Evolutionary conservation across 2,113 vertebrate species (phyloP), one percentile per base, ranked within the genome.

Genomic region (Sylvietta virens): DNA sequence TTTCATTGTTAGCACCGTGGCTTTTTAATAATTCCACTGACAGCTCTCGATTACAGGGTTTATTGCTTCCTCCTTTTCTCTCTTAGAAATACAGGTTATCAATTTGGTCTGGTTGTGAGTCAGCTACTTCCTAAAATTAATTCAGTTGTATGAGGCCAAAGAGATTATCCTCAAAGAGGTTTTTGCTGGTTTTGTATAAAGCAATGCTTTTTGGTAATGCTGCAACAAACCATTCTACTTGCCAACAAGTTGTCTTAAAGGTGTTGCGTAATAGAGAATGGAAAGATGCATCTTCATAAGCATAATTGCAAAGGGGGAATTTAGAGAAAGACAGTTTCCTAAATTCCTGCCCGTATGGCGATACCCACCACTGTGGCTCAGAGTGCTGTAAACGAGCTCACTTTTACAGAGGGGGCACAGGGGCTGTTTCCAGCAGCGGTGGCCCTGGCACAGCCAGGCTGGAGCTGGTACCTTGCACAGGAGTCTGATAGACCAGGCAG

Each of bases 401-500:
- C 51, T 33, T 56, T 2, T 10, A 8, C 56, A 22, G 54, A 6
- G 39, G 31, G 65, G 40, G 30, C 5, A 0, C 22, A 1, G 44
- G 51, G 77, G 35, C 48, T 28, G 1, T 15, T 15, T 11, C 7
- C 44, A 42, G 70, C 80, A 22, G 42, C 1, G 3, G 27, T 9
- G 62, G 53, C 17, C 30, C 51, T 27, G 48, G 84, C 15, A 0
- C 10, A 3, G 19, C 0, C 4, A 4, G 53, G 48, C 60, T 5
- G 56, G 28, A 4, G 58, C 70, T 23, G 2, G 97, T 97, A 99
- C 99, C 99, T 96, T 99, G 98, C 86, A 99, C 98, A 0, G 99
- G 99, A 0, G 99, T 99, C 97, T 99, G 99, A 40, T 99, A 99
- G 82, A 99, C 99, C 66, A 98, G 97, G 60, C 98, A 98, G 92